These are phyloP conservation scores for Catharus ustulatus DNA, from an alignment of 2,797 vertebrate genomes.

Conservation along the genomic window DNA sequence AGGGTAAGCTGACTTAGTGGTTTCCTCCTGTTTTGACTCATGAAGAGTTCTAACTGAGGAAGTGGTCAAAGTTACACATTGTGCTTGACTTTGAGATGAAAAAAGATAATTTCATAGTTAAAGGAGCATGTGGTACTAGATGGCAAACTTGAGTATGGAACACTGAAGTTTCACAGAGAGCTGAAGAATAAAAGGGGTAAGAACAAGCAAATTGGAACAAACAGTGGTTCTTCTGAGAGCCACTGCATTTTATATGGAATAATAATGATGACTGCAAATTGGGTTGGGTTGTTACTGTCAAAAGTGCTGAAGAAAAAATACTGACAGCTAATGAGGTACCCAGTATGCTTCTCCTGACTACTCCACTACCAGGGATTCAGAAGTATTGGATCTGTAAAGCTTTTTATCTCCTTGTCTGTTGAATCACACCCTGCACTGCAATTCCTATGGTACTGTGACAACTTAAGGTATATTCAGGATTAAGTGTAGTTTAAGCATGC, in stretches of 20 bases:
- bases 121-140: not conserved
- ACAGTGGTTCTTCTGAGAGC: not conserved
- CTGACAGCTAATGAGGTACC: not conserved
- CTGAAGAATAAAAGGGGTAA: not conserved
- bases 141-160: not conserved
- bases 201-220: not conserved
- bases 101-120: not conserved
- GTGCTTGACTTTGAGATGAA: not conserved
- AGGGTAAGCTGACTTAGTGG: not conserved
- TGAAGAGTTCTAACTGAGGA: constrained; percentile 1
- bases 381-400: not conserved
- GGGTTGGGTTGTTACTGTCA: not conserved
- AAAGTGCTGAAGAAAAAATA: not conserved
- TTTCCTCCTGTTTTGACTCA: constrained; percentile 14
- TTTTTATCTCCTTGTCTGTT: not conserved
- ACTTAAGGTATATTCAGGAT: not conserved
- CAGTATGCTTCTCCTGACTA: not conserved
- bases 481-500: not conserved
- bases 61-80: not conserved
- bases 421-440: not conserved
- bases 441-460: not conserved
- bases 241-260: not conserved
- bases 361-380: not conserved
- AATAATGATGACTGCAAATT: not conserved
- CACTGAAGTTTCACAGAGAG: rapidly evolving